Conservation (phyloP, 2,888 invertebrate species). For the Megaustenia siamemsis region DNA sequence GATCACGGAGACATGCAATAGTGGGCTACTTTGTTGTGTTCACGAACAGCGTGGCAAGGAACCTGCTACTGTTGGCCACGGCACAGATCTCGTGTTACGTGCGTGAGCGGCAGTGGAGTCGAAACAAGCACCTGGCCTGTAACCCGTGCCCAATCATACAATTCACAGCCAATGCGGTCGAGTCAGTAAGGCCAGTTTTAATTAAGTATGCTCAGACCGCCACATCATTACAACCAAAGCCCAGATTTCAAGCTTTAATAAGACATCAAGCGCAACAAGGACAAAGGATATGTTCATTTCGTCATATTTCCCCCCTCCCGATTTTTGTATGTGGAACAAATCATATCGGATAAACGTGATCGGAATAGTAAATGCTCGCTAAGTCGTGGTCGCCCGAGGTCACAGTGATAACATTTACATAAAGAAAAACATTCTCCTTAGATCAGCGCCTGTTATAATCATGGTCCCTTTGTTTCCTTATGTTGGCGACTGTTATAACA, state of each 20-base stretch:
- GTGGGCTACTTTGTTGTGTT: slow-evolving; percentile 17
- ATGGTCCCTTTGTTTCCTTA: too few species aligned
- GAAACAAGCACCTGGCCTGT: slow-evolving; percentile 9
- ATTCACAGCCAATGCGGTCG: not conserved
- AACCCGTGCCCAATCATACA: not conserved
- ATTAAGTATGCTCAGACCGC: not conserved
- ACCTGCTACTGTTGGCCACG: not conserved
- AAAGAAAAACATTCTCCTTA: not conserved
- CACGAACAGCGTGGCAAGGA: slow-evolving; percentile 17
- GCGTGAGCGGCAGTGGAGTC: slow-evolving; percentile 21
- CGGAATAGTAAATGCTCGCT: not conserved
- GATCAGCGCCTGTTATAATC: too few species aligned
- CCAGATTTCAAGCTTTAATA: not conserved
- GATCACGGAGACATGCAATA: slow-evolving; percentile 5
- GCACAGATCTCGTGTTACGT: slow-evolving; percentile 17
- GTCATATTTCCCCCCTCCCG: not conserved
- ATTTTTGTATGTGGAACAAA: not conserved
- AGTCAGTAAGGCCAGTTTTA: not conserved
- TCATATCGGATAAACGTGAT: not conserved
- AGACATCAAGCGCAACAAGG: not conserved
- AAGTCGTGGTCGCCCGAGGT: not conserved
- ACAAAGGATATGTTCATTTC: not conserved
- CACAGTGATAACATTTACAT: not conserved
- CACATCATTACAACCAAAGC: not conserved
- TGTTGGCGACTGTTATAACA: too few species aligned